Conservation (phyloP, 2,888 invertebrate species). For the Pandemis cinnamomeana region DNA sequence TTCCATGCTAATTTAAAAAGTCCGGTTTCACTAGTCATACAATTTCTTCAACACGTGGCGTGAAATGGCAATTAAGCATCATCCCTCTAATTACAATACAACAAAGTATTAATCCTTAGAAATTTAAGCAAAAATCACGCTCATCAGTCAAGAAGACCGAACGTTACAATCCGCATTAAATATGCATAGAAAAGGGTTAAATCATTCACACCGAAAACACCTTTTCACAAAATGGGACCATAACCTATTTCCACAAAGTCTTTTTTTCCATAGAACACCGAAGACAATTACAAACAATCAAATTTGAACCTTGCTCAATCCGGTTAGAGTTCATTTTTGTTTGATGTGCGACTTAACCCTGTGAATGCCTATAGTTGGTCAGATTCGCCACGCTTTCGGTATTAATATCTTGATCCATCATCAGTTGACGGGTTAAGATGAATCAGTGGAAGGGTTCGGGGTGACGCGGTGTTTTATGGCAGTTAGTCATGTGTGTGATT, state of each 20-base stretch:
- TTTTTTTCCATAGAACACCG: background rate
- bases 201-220: background rate
- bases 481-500: slow-evolving; percentile 47
- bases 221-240: background rate
- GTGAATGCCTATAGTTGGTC: slow-evolving; percentile 74
- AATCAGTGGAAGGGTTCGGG: slow-evolving; percentile 72
- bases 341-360: background rate
- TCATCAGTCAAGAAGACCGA: slow-evolving; percentile 67
- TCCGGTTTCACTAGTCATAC: too few relatives aligned
- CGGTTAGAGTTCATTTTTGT: background rate
- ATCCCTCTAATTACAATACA: slow-evolving; percentile 34
- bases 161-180: slow-evolving; percentile 60
- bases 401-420: slow-evolving; percentile 85
- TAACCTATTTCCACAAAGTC: background rate
- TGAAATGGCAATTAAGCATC: slow-evolving; percentile 24
- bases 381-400: slow-evolving; percentile 81
- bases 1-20: too few relatives aligned
- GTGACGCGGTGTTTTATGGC: slow-evolving; percentile 49
- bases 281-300: background rate
- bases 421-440: slow-evolving; percentile 79
- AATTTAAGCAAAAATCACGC: slow-evolving; percentile 50
- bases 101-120: slow-evolving; percentile 37
- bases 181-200: slow-evolving; percentile 65
- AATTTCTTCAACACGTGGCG: slow-evolving; percentile 8
- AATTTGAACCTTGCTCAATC: background rate